These are phyloP conservation scores for Pocillopora grandis DNA, from an alignment of 92 coral and sea anemone species.

Conservation along the genomic window DNA sequence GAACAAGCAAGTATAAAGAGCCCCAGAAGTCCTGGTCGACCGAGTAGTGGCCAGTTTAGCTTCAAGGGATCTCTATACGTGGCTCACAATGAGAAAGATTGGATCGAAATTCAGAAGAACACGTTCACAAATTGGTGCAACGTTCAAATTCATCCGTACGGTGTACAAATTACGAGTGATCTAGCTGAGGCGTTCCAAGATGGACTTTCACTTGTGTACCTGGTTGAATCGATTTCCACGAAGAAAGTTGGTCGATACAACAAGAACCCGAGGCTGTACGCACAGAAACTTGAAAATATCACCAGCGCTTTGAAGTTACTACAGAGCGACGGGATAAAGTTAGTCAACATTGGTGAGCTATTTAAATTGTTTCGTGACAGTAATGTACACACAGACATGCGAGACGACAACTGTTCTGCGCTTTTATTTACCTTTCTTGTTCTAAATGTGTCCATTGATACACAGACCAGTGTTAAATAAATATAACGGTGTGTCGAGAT, in stretches of 20 bases:
- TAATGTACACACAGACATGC: not conserved
- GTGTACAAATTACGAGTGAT: slow-evolving; percentile 72
- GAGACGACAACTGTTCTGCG: not conserved
- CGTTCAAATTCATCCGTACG: slow-evolving; percentile 72
- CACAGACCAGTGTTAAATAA: slow-evolving; percentile 16
- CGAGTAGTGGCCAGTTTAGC: slow-evolving; percentile 44
- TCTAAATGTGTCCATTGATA: not conserved
- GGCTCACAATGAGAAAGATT: slow-evolving; percentile 82
- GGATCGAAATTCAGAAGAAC: slow-evolving; percentile 89
- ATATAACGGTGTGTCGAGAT: slow-evolving; percentile 14
- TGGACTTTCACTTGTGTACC: slow-evolving; percentile 76
- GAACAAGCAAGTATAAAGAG: not conserved
- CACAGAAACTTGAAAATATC: slow-evolving; percentile 93
- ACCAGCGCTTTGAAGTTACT: slow-evolving; percentile 79
- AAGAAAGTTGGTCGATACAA: slow-evolving; percentile 76
- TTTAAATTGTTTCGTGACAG: not conserved
- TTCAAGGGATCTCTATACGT: slow-evolving; percentile 75
- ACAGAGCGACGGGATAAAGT: slow-evolving; percentile 83
- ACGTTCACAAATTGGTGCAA: slow-evolving; percentile 96
- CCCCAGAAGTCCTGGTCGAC: slow-evolving; percentile 33
- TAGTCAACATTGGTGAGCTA: slow-evolving; percentile 94
- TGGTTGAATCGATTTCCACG: slow-evolving; percentile 89
- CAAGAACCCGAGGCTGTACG: slow-evolving; percentile 77
- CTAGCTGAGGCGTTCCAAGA: slow-evolving; percentile 84
- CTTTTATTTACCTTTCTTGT: not conserved